phyloP scores from a whole-genome alignment of 1,140 invertebrate species.

The Pogonognathellus flavescens region DNA sequence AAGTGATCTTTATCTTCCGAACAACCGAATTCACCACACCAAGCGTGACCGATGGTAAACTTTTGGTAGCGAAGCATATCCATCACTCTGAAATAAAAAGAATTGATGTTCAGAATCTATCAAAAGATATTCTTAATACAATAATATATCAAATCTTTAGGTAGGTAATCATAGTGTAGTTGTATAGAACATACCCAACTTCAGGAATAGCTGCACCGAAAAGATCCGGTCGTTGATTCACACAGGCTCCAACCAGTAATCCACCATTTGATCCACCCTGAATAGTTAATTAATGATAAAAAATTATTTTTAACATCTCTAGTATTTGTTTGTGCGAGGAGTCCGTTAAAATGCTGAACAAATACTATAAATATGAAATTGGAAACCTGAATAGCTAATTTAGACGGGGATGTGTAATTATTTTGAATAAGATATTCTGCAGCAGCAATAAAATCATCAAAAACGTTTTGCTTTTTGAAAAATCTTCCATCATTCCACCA shows the following conservation, averaged over 20 bases:
- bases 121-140: no score
- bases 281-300: slow-evolving; percentile 88
- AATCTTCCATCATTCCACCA: slow-evolving; percentile 88
- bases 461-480: slow-evolving; percentile 96
- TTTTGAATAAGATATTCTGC: slow-evolving; percentile 89
- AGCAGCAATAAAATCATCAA: slow-evolving; percentile 94
- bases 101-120: no score
- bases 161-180: no score
- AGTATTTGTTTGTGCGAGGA: no score
- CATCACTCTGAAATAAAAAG: slow-evolving; percentile 20
- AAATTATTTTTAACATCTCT: no score
- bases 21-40: slow-evolving; percentile 97
- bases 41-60: slow-evolving; percentile 97
- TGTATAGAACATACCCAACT: slow-evolving; percentile 86
- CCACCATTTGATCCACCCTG: slow-evolving; percentile 98
- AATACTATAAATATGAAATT: no score
- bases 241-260: slow-evolving; percentile 89
- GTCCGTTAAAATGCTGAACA: no score
- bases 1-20: slow-evolving; percentile 91
- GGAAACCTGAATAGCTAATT: slow-evolving; percentile 91
- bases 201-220: slow-evolving; percentile 91
- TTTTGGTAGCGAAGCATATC: slow-evolving; percentile 84
- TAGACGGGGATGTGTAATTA: slow-evolving; percentile 83
- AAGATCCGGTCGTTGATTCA: slow-evolving; percentile 95
- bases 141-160: no score